Evolutionary conservation across 2,113 vertebrate species (phyloP).

Genomic region (Microtus richardsoni): DNA sequence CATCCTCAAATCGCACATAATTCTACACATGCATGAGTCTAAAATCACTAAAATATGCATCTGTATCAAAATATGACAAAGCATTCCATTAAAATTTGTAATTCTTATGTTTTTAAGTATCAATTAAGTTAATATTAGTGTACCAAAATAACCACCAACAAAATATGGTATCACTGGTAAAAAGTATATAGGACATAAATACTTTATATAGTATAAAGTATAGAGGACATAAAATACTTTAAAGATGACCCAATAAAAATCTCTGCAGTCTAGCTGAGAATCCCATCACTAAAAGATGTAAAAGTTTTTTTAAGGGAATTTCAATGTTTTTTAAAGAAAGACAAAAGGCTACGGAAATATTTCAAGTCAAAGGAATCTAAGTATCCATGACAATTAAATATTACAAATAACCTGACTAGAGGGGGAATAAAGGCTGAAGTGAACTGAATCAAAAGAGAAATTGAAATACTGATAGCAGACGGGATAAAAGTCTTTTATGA

Average conservation of each 20-base stretch:
- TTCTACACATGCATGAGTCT: constrained; percentile 22
- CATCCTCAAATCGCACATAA: not conserved
- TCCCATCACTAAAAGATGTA: constrained; percentile 2
- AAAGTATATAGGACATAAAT: not conserved
- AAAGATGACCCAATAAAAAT: not conserved
- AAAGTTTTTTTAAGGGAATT: not conserved
- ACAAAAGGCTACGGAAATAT: constrained; percentile 5
- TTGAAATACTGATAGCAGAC: not conserved
- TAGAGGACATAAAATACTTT: not conserved
- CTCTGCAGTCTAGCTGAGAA: not conserved
- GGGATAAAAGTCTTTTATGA: not conserved
- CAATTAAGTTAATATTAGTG: not conserved
- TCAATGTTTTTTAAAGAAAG: constrained; percentile 17
- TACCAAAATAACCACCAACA: not conserved
- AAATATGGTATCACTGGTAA: not conserved
- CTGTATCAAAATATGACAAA: not conserved
- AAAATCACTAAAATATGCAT: constrained; percentile 7
- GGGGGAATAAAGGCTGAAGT: not conserved
- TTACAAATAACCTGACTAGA: not conserved
- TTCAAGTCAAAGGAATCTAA: constrained; percentile 19
- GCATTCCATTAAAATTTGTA: not conserved
- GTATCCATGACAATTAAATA: constrained; percentile 27
- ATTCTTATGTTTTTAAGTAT: not conserved
- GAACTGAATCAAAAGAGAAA: constrained; percentile 36
- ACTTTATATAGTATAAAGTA: not conserved